Base-by-base conservation (phyloP, 64 coral and sea anemone species). In the Pocillopora damicornis region DNA sequence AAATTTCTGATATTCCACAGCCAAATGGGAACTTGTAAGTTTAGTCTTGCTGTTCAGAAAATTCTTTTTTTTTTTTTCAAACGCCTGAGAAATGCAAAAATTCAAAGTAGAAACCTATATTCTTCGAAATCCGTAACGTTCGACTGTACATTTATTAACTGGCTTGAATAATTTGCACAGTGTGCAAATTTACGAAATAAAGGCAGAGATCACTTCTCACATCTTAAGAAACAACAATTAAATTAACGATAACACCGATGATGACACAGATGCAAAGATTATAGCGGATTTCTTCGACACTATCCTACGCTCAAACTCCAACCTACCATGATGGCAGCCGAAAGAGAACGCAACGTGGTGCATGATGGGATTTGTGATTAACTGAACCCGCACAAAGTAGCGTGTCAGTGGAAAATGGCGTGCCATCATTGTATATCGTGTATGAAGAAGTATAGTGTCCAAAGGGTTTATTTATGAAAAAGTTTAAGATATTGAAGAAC, bases 241-340 rank as follows among this genome's bases (percentile, higher is more conserved):
- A 2, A 22, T 2, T 23, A 25, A 11, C 26, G 13, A 37, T 9
- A 58, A 4, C 35, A 60, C 59, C 9, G 36, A 36, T 64, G 14
- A 37, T 37, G 16, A 13, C 67, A 62, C 37, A 80, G 74, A 63
- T 74, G 51, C 5, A 25, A 35, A 60, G 93, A 98, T 98, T 87
- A 63, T 83, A 58, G 75, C 9, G 63, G 95, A 94, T 98, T 94
- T 87, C 11, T 73, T 73, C 35, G 14, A 2, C 51, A 88, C 37
- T 62, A 38, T 22, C 66, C 2, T 4, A 30, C 30, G 4, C 0
- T 5, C 12, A 74, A 18, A 76, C 17, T 2, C 17, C 16, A 78
- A 85, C 97, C 92, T 78, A 99, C 97, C 97, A 99, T 99, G 93
- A 95, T 99, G 93, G 93, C 97, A 81, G 97, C 93, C 89, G 74